phyloP scores from a whole-genome alignment of 2,797 vertebrate species.

The Bovichtus variegatus region DNA sequence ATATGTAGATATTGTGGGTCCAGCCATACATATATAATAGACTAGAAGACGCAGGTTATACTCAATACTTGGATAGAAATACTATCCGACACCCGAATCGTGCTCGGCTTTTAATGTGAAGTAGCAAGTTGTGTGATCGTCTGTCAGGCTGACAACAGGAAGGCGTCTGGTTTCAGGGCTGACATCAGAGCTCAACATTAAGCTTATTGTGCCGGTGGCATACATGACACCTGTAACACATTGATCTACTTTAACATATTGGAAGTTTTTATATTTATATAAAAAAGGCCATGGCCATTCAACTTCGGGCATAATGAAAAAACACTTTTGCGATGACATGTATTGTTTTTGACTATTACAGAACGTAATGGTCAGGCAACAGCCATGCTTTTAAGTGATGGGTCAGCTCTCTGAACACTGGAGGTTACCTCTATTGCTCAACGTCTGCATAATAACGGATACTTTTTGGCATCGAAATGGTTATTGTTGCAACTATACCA shows the following conservation, averaged over 20 bases:
- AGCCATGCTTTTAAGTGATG: constrained; percentile 16
- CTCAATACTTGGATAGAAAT: constrained; percentile 16
- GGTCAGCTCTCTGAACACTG: background rate
- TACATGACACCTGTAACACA: constrained; percentile 9
- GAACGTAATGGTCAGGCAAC: background rate
- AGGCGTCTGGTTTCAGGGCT: constrained; percentile 36
- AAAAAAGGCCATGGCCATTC: background rate
- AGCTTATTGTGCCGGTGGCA: background rate
- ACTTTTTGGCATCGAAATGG: background rate
- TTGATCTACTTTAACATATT: background rate
- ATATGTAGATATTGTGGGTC: background rate
- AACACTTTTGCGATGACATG: background rate
- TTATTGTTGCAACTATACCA: background rate
- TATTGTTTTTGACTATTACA: background rate
- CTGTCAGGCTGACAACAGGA: constrained; percentile 11
- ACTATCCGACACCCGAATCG: constrained; percentile 15
- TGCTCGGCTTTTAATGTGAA: constrained; percentile 39
- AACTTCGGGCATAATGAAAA: background rate
- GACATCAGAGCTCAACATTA: constrained; percentile 18
- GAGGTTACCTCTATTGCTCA: too few species aligned
- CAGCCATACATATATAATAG: background rate
- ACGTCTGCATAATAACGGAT: too few species aligned
- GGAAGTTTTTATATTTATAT: background rate
- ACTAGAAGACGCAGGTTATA: constrained; percentile 3
- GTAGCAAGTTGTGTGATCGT: constrained; percentile 22